Conservation (phyloP, 2,888 invertebrate genomes). For the Eubasilissa splendida region DNA sequence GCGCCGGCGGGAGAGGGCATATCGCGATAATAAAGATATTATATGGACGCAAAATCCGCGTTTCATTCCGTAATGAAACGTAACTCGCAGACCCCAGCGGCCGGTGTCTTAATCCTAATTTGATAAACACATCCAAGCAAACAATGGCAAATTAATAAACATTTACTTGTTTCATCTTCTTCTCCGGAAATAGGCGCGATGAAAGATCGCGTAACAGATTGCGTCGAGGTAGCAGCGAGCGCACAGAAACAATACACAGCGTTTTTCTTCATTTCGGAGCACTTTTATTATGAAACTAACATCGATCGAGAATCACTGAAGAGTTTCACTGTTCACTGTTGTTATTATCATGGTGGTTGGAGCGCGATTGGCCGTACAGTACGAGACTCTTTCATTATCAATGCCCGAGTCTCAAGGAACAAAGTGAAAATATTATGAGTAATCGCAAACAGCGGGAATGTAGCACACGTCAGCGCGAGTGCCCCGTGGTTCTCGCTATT, state of each 20-base stretch:
- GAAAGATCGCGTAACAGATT: slow-evolving; percentile 38
- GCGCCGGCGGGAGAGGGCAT: slow-evolving; percentile 37
- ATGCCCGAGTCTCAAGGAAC: slow-evolving; percentile 30
- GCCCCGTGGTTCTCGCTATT: slow-evolving; percentile 32
- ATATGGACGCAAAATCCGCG: not conserved
- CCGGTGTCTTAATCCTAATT: not conserved
- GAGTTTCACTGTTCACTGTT: not conserved
- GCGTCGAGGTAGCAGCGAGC: slow-evolving; percentile 47
- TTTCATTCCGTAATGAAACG: not conserved
- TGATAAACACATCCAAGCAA: not conserved
- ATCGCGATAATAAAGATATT: slow-evolving; percentile 6
- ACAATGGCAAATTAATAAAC: not conserved
- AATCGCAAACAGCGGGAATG: slow-evolving; percentile 49
- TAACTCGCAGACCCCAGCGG: not conserved
- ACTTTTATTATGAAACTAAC: not conserved
- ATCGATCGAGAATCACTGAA: not conserved
- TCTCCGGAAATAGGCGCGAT: slow-evolving; percentile 44
- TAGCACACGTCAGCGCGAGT: slow-evolving; percentile 47
- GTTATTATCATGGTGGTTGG: slow-evolving; percentile 15
- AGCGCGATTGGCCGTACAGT: slow-evolving; percentile 30
- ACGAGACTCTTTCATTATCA: slow-evolving; percentile 39
- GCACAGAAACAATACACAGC: slow-evolving; percentile 56
- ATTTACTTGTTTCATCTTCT: slow-evolving; percentile 45
- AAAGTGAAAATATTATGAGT: slow-evolving; percentile 53
- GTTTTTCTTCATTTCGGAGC: slow-evolving; percentile 56